Base-by-base conservation (phyloP, 1,140 invertebrate genomes). In the Metopolophium dirhodum region DNA sequence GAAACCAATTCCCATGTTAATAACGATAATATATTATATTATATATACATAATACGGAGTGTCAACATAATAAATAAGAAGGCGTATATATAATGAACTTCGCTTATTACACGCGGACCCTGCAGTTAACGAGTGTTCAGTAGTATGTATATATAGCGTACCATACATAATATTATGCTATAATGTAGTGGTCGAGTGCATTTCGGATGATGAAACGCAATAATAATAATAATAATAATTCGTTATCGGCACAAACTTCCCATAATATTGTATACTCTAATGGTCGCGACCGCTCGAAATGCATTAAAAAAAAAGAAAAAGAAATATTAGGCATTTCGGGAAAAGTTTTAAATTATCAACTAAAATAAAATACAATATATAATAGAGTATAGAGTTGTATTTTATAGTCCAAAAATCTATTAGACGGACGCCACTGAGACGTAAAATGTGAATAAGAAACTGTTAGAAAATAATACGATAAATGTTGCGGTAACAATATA, bases 1-100 rank as follows among this genome's bases (percentile, higher is more conserved):
- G 37, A 86, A 11, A 86, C 41, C 45, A 49, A 86, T 86, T 86
- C 85, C 85, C 45, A 86, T 86, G 85, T 87, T 87, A 87, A 49
- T 87, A 87, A 87, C 26, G 4, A 30, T 41, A 85, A 85, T 47
- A 30, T 30, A 22, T 30, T 45, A 41, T 83, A 37, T 51, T 83
- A 83, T 83, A 37, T 41, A 83, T 41, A 23, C 41, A 41, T 83
- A 37, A 83, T 30, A 47, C 23, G 41, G 85, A 87, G 85, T 87
- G 85, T 87, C 45, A 47, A 49, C 85, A n/a, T 88, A 37, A 87
- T 51, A 54, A 54, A 89, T 37, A 51, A 51, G 20, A 89, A 35
- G 49, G 49, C 87, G n/a, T 54, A 54, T 54, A 47, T 86, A 87
- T 85, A 86, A 49, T 49, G 86, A 87, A 87, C 26, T 87, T 49